Percentiles rank a stretch among this genome's conserved stretches.
phyloP scores from a whole-genome alignment of 2,888 invertebrate genomes.

The Amphipoea lucens region DNA sequence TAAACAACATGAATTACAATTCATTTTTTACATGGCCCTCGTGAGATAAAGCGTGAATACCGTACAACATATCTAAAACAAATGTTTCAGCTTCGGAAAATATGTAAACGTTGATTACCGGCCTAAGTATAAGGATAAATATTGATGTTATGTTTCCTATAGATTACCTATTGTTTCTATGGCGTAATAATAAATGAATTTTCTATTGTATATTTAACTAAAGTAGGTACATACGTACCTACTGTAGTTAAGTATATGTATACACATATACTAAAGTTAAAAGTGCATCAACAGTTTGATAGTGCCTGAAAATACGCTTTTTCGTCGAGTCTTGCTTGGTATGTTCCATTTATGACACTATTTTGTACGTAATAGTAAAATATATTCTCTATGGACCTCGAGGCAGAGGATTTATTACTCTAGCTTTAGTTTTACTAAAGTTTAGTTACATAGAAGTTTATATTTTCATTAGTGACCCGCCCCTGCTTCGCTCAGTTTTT shows the following conservation, averaged over 20 bases:
- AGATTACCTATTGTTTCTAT: conserved; percentile 1
- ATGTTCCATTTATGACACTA: not conserved
- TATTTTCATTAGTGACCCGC: not conserved
- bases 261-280: not conserved
- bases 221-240: not conserved
- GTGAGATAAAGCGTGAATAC: not conserved
- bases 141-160: conserved; percentile 13
- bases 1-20: no score
- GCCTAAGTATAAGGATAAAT: conserved; percentile 37
- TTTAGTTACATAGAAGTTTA: not conserved
- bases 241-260: no score
- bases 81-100: conserved; percentile 7
- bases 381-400: not conserved
- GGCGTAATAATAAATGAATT: conserved; percentile 14
- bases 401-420: not conserved
- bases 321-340: not conserved
- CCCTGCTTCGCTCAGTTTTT: not conserved
- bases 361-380: not conserved
- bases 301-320: not conserved
- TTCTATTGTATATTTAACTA: not conserved
- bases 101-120: not conserved
- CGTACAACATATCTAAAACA: not conserved
- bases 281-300: not conserved
- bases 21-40: no score
- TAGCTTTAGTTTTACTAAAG: not conserved